A percentile compares a stretch with the other conserved stretches of the same genome.
Evolutionary conservation across 2,113 vertebrate species (phyloP).

Genomic region (Chiloscyllium plagiosum): DNA sequence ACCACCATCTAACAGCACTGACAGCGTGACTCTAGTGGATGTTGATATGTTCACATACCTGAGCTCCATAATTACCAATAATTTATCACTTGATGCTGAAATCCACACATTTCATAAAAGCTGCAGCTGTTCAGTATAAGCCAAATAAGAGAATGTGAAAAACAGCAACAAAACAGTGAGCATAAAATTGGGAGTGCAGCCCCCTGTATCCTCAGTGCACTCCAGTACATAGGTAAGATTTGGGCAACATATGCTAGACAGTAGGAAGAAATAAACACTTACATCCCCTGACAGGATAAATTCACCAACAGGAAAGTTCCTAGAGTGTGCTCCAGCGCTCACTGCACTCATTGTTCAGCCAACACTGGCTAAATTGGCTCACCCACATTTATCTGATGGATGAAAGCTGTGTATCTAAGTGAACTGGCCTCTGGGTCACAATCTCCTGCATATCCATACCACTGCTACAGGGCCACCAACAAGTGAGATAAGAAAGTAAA

Average conservation of each 20-base stretch:
- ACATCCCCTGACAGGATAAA: background rate
- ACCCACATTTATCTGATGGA: no score
- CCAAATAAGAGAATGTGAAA: background rate
- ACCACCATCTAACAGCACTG: background rate
- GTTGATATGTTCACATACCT: background rate
- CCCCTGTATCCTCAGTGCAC: background rate
- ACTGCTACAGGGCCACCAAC: no score
- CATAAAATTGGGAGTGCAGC: background rate
- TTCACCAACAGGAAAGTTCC: no score
- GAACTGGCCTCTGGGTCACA: no score
- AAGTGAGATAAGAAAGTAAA: no score
- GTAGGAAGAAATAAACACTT: background rate
- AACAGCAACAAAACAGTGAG: background rate
- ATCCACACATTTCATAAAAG: no score
- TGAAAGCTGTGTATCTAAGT: no score
- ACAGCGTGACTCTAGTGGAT: background rate
- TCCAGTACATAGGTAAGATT: background rate
- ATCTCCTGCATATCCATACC: no score
- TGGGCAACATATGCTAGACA: background rate
- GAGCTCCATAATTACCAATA: background rate
- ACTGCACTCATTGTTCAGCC: no score
- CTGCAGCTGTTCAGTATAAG: no score
- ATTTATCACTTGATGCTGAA: background rate
- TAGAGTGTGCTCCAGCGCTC: no score
- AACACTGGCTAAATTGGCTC: no score